Evolutionary conservation across 1,140 invertebrate species (phyloP), one percentile per base, ranked within the genome.

Genomic region (Leptinotarsa defecta): DNA sequence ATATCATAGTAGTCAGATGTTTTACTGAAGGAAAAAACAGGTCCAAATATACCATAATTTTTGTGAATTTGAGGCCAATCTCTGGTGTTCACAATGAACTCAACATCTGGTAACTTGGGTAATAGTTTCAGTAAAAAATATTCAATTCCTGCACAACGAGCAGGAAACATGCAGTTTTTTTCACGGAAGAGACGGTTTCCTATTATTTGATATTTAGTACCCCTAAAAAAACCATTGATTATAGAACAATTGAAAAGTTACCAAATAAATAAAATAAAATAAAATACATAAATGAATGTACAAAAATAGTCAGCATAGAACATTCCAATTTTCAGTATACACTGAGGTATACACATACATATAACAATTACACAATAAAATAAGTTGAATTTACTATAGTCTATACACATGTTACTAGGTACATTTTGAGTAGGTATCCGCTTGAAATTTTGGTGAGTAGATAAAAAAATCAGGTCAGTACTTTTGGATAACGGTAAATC

Each of bases 11-110:
- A 95, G 19, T 95, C 91, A 67, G 86, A 82, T 17, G 92, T 94
- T 91, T 98, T 98, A 86, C 96, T 98, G 83, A 99, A 98, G 11
- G 96, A 98, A 85, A 98, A 95, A 27, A 98, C 89, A 22, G 97
- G 97, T 52, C 91, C 82, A 27, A 89, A 88, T 77, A 88, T 86
- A 2, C 89, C 88, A 86, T 90, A 92, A 74, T 89, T 85, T 79
- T 87, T 89, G 76, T 89, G 89, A 4, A 94, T 88, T 87, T 98
- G 95, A 17, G 97, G 97, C 92, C 95, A 98, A 86, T 99, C 97
- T 76, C 95, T 89, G 0, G 93, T 94, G 84, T 99, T 99, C 2
- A 99, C 86, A 48, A 96, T 87, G 68, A 98, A 86, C 84, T 98
- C 96, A 87, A 94, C 92, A 84, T 99, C 90, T 4, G 94, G 91